Conservation (phyloP, 2,113 vertebrate genomes). For the Cranoglanis bouderius region DNA sequence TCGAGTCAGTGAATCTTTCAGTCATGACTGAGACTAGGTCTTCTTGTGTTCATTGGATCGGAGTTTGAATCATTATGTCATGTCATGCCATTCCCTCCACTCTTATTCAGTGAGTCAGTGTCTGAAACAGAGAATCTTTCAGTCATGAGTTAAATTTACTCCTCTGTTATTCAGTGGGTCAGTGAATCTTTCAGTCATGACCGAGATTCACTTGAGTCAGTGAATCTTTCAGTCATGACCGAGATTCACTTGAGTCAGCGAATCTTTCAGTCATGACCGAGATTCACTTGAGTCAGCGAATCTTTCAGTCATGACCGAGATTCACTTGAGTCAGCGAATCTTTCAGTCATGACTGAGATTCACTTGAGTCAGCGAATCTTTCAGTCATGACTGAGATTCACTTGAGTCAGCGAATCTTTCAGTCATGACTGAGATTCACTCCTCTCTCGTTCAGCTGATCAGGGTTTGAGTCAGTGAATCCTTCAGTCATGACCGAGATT, state of each 20-base stretch:
- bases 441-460: background rate
- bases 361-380: background rate
- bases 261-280: too few relatives aligned
- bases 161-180: background rate
- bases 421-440: background rate
- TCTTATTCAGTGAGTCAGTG: background rate
- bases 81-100: too few relatives aligned
- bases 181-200: background rate
- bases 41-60: too few relatives aligned
- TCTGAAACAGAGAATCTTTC: background rate
- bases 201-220: background rate
- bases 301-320: too few relatives aligned
- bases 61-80: too few relatives aligned
- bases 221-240: background rate
- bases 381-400: background rate
- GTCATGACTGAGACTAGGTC: too few relatives aligned
- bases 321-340: too few relatives aligned
- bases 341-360: too few relatives aligned
- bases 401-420: background rate
- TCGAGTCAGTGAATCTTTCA: too few relatives aligned
- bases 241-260: background rate
- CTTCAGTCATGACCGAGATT: too few relatives aligned
- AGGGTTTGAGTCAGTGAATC: background rate
- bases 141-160: background rate
- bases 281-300: background rate